Base-by-base conservation (phyloP, 2,888 invertebrate genomes). In the Sicus ferrugineus region DNA sequence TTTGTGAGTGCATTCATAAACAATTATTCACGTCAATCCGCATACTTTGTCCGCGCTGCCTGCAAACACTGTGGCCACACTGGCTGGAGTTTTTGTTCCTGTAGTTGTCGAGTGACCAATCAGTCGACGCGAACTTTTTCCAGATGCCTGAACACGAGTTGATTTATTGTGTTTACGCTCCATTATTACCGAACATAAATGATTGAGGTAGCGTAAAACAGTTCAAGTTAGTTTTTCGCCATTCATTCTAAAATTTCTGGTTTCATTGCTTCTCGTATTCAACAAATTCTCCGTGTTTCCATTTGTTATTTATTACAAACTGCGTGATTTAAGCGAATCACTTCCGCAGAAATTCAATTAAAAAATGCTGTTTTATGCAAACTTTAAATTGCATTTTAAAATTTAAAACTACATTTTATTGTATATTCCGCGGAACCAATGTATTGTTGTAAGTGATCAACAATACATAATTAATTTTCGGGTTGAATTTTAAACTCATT, bases 91-190 rank as follows among this genome's bases (percentile, higher is more conserved):
- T 3, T n/a, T n/a, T n/a, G n/a, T n/a, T 3, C 46, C 14, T 23
- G 16, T 42, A 2, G 34, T 30, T 16, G 34, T 9, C 7, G 58
- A 31, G n/a, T n/a, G 52, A 16, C 21, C 64, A 64, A 64, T 64
- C 64, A 64, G 52, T 64, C 52, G 31, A 34, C 52, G 31, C 6
- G 16, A 50, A 52, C 48, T 64, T 19, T 19, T n/a, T 19, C 19
- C 23, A 2, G 19, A 30, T 38, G 38, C 28, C 42, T 31, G 62
- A 42, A 67, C 73, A 74, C 74, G 79, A 81, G 81, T 80, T 81
- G 80, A 81, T 80, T 81, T 80, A 80, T 80, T 78, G 78, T 78
- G 75, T 80, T 80, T 78, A 78, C 76, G 79, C 78, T 80, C 73
- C 73, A 78, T 80, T 78, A 80, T 78, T 65, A 46, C 48, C 68